Conservation (phyloP, 2,113 vertebrate species). For the Rhineura floridana region DNA sequence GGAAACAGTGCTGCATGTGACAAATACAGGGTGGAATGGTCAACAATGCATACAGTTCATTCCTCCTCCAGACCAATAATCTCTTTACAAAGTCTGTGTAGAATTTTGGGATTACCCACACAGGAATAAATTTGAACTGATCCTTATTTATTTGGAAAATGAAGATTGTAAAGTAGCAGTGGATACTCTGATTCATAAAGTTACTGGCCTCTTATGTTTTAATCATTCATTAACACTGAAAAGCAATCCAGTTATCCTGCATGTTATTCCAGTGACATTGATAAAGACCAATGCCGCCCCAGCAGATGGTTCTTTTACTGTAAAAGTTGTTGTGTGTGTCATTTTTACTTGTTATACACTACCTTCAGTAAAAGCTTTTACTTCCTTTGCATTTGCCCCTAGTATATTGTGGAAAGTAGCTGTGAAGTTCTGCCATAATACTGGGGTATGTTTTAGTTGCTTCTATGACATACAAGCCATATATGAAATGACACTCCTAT, state of each 20-base stretch:
- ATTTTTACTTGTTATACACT: neutral
- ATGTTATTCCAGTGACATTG: neutral
- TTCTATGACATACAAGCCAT: neutral
- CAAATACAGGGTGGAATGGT: too few species aligned
- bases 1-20: too few species aligned
- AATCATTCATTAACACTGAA: neutral
- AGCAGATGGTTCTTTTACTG: neutral
- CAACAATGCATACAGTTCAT: too few species aligned
- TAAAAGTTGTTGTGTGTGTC: neutral
- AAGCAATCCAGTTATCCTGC: neutral
- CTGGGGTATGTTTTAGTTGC: neutral
- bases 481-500: neutral
- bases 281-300: neutral
- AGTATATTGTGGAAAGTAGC: neutral
- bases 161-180: neutral
- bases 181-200: neutral
- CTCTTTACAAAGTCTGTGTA: neutral
- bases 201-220: neutral
- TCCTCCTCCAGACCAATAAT: neutral
- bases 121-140: neutral
- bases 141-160: neutral
- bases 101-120: neutral
- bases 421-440: neutral
- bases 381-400: neutral
- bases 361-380: neutral